Percentiles rank a stretch among this genome's conserved stretches.
Conservation (phyloP, 2,113 vertebrate species). For the Excalfactoria chinensis region DNA sequence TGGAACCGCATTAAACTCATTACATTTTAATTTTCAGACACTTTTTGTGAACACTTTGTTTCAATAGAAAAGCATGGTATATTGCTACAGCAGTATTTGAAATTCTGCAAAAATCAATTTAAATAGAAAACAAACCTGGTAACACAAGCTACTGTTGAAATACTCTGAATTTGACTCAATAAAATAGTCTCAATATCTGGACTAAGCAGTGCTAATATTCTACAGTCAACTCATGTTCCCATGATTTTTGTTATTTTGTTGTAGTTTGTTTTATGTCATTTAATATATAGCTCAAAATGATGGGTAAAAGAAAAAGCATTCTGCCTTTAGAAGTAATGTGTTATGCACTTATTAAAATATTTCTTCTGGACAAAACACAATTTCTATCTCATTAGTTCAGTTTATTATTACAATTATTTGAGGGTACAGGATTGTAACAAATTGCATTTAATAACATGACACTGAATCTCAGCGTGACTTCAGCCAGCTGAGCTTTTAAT, state of each 20-base stretch:
- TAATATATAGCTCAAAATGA: background rate
- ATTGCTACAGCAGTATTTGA: background rate
- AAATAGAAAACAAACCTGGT: background rate
- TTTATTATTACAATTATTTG: background rate
- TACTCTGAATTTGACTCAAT: background rate
- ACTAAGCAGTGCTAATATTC: background rate
- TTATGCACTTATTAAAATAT: background rate
- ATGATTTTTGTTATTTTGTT: background rate
- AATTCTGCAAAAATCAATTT: background rate
- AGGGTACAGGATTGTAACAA: background rate
- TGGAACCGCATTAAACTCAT: background rate
- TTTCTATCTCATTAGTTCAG: background rate
- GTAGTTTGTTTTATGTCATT: rapidly evolving
- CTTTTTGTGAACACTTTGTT: background rate
- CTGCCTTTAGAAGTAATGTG: background rate
- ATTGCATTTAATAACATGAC: background rate
- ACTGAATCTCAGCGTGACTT: background rate
- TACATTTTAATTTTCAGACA: background rate
- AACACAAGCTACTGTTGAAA: background rate
- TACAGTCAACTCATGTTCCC: background rate
- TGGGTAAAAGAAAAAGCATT: rapidly evolving
- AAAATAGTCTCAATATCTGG: background rate
- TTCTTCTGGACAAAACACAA: background rate
- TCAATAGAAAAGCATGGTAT: background rate
- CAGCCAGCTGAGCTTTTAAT: background rate